Evolutionary conservation across 2,113 vertebrate species (phyloP).

Genomic region (Alligator sinensis): DNA sequence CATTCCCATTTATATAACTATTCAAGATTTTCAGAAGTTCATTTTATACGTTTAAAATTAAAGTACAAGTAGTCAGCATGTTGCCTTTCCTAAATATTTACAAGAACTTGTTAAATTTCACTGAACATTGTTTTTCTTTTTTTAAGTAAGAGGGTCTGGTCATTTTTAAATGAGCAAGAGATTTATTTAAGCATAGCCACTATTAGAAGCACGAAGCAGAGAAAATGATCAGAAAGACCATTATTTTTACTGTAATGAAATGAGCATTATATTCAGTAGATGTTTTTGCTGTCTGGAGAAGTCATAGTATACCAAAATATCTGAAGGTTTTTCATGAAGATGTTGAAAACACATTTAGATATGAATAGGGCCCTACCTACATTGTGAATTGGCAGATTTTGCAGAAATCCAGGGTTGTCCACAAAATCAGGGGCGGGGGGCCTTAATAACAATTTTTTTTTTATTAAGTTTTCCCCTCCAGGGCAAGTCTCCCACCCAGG

Average conservation of each 20-base stretch:
- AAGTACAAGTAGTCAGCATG: neutral
- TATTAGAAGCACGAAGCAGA: neutral
- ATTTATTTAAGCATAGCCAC: neutral
- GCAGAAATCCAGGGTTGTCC: no score
- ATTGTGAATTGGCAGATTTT: no score
- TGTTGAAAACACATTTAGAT: neutral
- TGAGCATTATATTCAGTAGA: neutral
- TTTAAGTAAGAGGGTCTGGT: neutral
- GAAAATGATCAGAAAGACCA: neutral
- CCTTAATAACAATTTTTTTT: no score
- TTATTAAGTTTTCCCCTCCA: no score
- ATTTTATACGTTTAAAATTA: neutral
- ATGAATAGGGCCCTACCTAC: neutral
- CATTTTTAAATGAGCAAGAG: conserved; percentile 6
- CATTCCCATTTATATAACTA: no score
- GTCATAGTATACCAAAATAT: neutral
- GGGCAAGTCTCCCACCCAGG: no score
- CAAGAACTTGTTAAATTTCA: neutral
- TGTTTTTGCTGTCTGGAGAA: neutral
- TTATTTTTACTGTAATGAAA: neutral
- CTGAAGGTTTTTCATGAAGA: neutral
- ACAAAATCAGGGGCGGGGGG: no score
- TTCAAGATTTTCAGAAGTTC: neutral
- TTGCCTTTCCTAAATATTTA: neutral
- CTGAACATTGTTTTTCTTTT: neutral